Base-by-base conservation (phyloP, 2,113 vertebrate species). In the Clarias macrocephalus region DNA sequence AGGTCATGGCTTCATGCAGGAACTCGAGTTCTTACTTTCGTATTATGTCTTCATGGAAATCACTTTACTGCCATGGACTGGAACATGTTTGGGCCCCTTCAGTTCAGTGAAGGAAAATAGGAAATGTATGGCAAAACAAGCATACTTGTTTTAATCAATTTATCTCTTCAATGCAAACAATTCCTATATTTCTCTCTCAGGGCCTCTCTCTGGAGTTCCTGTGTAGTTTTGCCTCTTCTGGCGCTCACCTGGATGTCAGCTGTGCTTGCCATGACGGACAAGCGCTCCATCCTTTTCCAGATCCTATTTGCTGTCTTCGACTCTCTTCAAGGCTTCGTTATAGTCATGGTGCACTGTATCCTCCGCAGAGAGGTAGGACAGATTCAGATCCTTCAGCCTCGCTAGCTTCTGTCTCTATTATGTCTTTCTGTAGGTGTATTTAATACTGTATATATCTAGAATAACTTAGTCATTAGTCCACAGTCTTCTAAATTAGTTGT, bases 231-330 rank as follows among this genome's bases (percentile, higher is more conserved):
- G 81, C 98, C 98, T 76, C 97, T 99, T 90, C 95, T 99, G 91
- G 98, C 98, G 59, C 92, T 99, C 92, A 99, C 98, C 42, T 99
- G 98, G 98, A 99, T 99, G 98, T 99, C 98, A 82, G 98, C 98
- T 0, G 98, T 99, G 90, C 96, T 99, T 88, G 98, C 98, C 90
- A 99, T 99, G 97, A 99, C 98, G 62, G 98, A 99, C 96, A 99
- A 99, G 94, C 97, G 98, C 89, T 99, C 98, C 90, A 99, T 99
- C 92, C 95, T 99, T 90, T 99, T 99, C 95, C 98, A 99, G 92
- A 99, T 99, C 93, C 97, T 99, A 88, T 99, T 99, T 80, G 97
- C 98, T 0, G 97, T 99, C 90, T 99, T 99, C 92, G 98, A 99
- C 95, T 99, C 98, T 13, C 95, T 99, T 91, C 98, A 99, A 96